phyloP scores from a whole-genome alignment of 2,797 vertebrate species.

The Amblyraja radiata region DNA sequence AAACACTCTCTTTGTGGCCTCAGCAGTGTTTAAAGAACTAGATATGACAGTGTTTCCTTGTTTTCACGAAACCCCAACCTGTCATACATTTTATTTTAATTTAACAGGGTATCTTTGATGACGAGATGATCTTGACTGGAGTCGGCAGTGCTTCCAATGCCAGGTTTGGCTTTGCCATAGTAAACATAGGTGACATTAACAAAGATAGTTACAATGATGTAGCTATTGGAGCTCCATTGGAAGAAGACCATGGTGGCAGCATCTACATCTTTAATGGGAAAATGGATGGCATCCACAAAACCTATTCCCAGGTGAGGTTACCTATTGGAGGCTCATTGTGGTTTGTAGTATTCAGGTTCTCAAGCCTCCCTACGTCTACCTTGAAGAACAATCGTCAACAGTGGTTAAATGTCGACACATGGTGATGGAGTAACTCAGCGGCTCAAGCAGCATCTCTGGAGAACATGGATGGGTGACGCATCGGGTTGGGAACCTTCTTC shows the following conservation, averaged over 20 bases:
- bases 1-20: too few species aligned
- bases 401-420: too few species aligned
- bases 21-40: too few species aligned
- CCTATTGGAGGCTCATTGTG: not conserved
- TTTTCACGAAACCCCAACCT: not conserved
- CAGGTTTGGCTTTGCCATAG: constrained; percentile 63
- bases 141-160: constrained; percentile 40
- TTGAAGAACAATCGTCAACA: not conserved
- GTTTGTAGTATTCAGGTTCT: too few species aligned
- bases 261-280: constrained; percentile 62
- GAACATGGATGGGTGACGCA: too few species aligned
- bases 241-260: constrained; percentile 53
- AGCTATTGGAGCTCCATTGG: constrained; percentile 61
- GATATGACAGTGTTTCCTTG: not conserved
- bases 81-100: not conserved
- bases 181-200: constrained; percentile 57
- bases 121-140: not conserved
- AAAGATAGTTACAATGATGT: constrained; percentile 56
- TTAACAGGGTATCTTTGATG: not conserved
- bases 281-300: constrained; percentile 42
- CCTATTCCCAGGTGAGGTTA: constrained; percentile 56
- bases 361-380: too few species aligned
- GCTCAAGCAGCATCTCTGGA: too few species aligned
- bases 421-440: too few species aligned
- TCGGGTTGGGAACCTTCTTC: too few species aligned